Conservation (phyloP, 2,797 vertebrate genomes). For the Sylvia borin region DNA sequence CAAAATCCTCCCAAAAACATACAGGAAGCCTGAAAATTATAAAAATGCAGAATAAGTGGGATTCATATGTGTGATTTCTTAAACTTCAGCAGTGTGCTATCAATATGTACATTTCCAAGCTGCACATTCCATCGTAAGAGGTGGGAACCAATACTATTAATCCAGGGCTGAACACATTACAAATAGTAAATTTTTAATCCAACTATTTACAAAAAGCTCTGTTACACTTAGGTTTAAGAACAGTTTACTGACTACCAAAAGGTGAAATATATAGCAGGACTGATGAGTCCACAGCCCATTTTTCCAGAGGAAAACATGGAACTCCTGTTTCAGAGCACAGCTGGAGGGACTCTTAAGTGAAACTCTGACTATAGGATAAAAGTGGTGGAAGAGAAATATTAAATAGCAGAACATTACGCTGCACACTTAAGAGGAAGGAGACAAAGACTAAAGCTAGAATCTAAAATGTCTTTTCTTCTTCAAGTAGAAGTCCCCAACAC, state of each 20-base stretch:
- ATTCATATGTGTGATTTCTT: not conserved
- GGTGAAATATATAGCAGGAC: not conserved
- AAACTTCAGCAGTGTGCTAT: not conserved
- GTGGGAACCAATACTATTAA: not conserved
- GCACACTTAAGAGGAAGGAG: not conserved
- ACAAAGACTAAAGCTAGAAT: not conserved
- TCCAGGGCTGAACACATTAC: not conserved
- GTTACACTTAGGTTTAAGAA: not conserved
- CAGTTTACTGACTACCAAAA: not conserved
- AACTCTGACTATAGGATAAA: not conserved
- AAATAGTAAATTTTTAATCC: not conserved
- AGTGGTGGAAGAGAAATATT: not conserved
- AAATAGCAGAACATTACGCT: not conserved
- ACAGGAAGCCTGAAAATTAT: not conserved
- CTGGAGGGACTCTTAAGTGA: fast-evolving
- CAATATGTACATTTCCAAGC: not conserved
- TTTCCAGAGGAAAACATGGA: not conserved
- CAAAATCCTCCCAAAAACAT: not conserved
- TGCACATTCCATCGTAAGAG: not conserved
- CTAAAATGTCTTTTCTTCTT: not conserved
- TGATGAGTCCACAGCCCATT: not conserved
- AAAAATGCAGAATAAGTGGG: not conserved
- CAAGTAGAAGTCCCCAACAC: not conserved
- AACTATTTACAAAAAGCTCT: not conserved
- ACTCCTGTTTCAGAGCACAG: not conserved